Evolutionary conservation across 2,797 vertebrate genomes (phyloP).

Genomic region (Momotus momota): DNA sequence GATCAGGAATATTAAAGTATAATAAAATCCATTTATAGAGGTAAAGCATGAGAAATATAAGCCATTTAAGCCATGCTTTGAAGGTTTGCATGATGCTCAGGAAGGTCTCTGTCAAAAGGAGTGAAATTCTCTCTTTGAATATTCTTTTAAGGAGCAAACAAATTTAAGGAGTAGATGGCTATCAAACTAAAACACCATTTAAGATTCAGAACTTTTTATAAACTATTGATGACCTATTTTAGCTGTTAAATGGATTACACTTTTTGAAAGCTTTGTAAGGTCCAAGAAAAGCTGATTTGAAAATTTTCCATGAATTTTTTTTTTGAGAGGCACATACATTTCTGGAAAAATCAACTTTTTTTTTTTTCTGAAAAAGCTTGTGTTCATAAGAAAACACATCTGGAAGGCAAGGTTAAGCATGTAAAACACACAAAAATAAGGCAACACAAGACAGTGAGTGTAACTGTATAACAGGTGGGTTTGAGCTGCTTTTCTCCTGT

Average conservation of each 20-base stretch:
- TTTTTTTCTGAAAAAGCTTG: neutral
- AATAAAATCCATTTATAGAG: neutral
- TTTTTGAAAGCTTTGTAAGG: neutral
- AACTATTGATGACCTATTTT: neutral
- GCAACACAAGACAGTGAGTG: neutral
- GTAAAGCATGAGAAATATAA: neutral
- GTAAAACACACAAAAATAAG: neutral
- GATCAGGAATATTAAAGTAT: neutral
- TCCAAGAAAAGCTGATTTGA: neutral
- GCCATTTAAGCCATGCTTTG: neutral
- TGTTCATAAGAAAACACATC: neutral
- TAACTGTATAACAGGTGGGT: neutral
- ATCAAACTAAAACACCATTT: neutral
- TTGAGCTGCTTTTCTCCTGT: neutral
- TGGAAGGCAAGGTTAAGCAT: neutral
- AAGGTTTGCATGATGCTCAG: neutral
- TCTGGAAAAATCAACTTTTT: neutral
- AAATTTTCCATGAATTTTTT: neutral
- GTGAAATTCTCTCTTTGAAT: neutral
- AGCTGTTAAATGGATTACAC: neutral
- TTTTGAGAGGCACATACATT: neutral
- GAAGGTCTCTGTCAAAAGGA: neutral
- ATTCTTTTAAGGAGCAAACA: neutral
- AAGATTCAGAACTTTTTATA: neutral
- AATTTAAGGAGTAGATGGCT: neutral